A percentile compares a stretch with the other conserved stretches of the same genome.
Evolutionary conservation across 2,797 vertebrate genomes (phyloP).

Genomic region (Tapirus indicus): DNA sequence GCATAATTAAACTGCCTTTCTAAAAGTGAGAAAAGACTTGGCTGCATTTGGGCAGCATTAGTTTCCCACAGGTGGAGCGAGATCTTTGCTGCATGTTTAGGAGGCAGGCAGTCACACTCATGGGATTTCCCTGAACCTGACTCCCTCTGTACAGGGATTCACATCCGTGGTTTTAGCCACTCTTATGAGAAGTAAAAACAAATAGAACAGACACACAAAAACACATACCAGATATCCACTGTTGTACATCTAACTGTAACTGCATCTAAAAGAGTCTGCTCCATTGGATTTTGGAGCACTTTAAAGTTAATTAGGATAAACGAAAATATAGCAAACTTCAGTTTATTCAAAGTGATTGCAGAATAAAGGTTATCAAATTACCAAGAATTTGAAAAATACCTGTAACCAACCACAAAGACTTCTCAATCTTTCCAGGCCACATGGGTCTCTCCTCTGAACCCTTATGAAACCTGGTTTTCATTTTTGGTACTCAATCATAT

Average conservation of each 20-base stretch:
- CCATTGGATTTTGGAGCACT: background rate
- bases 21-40: background rate
- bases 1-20: background rate
- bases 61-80: background rate
- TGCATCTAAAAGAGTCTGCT: background rate
- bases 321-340: background rate
- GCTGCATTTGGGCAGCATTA: background rate
- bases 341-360: background rate
- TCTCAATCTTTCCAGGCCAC: background rate
- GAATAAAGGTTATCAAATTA: background rate
- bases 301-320: background rate
- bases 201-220: background rate
- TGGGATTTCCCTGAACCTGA: background rate
- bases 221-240: background rate
- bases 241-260: background rate
- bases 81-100: background rate
- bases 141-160: background rate
- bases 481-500: background rate
- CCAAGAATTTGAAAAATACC: background rate
- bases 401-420: background rate
- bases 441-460: background rate
- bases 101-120: background rate
- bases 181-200: background rate
- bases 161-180: background rate
- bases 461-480: background rate